Evolutionary conservation across 2,113 vertebrate genomes (phyloP).

Genomic region (Melanotaenia duboulayi): DNA sequence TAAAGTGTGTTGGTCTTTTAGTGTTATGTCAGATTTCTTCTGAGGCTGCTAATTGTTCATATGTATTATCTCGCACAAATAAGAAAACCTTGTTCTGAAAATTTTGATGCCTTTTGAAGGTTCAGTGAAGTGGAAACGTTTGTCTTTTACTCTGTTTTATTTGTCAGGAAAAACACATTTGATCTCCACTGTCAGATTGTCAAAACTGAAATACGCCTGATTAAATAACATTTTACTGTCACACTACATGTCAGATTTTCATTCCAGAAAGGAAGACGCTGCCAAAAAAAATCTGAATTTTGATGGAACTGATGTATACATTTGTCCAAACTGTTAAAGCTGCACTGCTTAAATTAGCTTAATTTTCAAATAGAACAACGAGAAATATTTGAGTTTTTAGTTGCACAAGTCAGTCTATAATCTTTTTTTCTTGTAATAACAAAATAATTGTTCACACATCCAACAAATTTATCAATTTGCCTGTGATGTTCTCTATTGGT

Average conservation of each 20-base stretch:
- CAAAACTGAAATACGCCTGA: slow-evolving; percentile 2
- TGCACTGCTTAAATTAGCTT: slow-evolving; percentile 43
- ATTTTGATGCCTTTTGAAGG: slow-evolving; percentile 50
- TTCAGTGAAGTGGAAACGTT: neutral
- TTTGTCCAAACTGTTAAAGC: slow-evolving; percentile 33
- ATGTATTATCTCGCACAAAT: slow-evolving; percentile 69
- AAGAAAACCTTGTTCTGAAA: slow-evolving; percentile 25
- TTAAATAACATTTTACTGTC: slow-evolving; percentile 1
- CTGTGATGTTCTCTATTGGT: neutral
- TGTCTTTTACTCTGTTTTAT: neutral
- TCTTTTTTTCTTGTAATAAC: no score
- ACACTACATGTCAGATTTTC: slow-evolving; percentile 24
- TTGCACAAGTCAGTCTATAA: no score
- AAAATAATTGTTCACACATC: no score
- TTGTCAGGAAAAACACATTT: slow-evolving; percentile 19
- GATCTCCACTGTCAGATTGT: slow-evolving; percentile 23
- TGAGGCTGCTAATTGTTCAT: slow-evolving; percentile 76
- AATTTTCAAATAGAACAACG: no score
- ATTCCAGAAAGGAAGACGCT: slow-evolving; percentile 1
- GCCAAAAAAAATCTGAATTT: slow-evolving; percentile 40
- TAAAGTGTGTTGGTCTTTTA: slow-evolving; percentile 40
- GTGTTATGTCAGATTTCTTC: slow-evolving; percentile 67
- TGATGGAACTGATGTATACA: slow-evolving; percentile 29
- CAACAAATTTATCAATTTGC: no score
- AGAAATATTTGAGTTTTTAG: no score